Evolutionary conservation across 2,113 vertebrate species (phyloP), one percentile per base, ranked within the genome.

Genomic region (Rhabdornis inornatus): DNA sequence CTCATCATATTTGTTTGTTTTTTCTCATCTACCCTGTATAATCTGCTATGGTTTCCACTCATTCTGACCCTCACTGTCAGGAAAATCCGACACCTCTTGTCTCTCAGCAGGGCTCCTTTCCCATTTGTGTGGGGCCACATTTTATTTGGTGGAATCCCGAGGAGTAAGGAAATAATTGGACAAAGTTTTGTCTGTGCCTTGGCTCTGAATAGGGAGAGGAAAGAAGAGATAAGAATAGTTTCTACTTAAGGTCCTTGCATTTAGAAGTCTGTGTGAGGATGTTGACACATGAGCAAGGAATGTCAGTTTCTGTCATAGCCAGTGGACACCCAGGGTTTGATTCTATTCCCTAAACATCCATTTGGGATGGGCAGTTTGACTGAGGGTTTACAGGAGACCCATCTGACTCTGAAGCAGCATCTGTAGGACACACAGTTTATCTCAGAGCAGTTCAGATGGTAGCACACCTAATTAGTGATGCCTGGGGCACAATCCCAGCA

Each of bases 151-250:
- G 10, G 37, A 50, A 89, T 66, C 3, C 10, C 17, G 8, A 94
- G 25, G 5, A 0, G 0, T 49, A 37, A 45, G 19, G 9, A 83
- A 87, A 78, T 4, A 27, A 39, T 5, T 6, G 18, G 10, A 23
- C 15, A 33, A 70, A 57, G 2, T 1, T 70, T 7, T 28, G 3
- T 25, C 11, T 83, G 3, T 47, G 14, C 17, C 44, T 79, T 90
- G 24, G 7, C 7, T 60, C 25, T 16, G 3, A 20, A 12, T 2
- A 33, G 13, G 30, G 47, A 81, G 15, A 69, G 17, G 37, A 74
- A 7, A 55, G 17, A 74, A 84, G 23, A 53, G 9, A 10, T 7
- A 77, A 44, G 10, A 63, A 59, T 50, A 2, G 10, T 45, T 78
- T 87, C 30, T 66, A 1, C 33, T 39, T 90, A 0, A 60, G 11